phyloP scores from a whole-genome alignment of 1,140 invertebrate genomes.

The Apocrypta bakeri region DNA sequence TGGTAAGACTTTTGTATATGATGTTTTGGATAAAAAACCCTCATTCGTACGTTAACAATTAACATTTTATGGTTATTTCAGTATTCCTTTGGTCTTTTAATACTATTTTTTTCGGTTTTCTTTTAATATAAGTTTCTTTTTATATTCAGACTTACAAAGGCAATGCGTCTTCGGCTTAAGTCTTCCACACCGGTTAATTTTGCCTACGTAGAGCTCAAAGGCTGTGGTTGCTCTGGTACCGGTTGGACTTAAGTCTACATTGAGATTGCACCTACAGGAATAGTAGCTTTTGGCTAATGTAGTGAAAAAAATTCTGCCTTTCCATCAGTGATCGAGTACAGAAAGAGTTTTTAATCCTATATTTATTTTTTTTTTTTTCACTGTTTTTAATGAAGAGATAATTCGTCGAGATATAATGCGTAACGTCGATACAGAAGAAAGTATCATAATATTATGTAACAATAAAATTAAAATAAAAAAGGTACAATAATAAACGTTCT shows the following conservation, averaged over 20 bases:
- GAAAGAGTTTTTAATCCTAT: constrained; percentile 12
- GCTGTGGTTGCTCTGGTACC: constrained; percentile 57
- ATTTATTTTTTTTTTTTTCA: constrained; percentile 44
- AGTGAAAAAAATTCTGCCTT: constrained; percentile 52
- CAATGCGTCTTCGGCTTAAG: constrained; percentile 60
- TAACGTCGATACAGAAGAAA: constrained; percentile 38
- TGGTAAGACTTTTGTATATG: constrained; percentile 30
- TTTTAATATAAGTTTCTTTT: constrained; percentile 49
- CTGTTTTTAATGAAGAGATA: constrained; percentile 51
- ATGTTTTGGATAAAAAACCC: constrained; percentile 31
- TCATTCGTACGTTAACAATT: constrained; percentile 18
- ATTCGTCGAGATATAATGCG: constrained; percentile 32
- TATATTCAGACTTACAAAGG: constrained; percentile 62
- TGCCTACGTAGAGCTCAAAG: constrained; percentile 55
- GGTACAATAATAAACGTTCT: constrained; percentile 59
- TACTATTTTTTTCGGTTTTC: constrained; percentile 22
- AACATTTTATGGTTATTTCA: constrained; percentile 3
- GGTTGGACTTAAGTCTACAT: constrained; percentile 54
- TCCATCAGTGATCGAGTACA: constrained; percentile 54
- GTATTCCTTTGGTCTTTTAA: constrained; percentile 19
- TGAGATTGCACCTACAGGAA: constrained; percentile 49
- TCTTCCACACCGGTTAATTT: constrained; percentile 59
- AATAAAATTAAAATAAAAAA: constrained; percentile 48
- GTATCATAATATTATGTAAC: constrained; percentile 38
- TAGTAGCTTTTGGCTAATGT: constrained; percentile 45